Evolutionary conservation across 2,113 vertebrate species (phyloP).

Genomic region (Paralichthys olivaceus): DNA sequence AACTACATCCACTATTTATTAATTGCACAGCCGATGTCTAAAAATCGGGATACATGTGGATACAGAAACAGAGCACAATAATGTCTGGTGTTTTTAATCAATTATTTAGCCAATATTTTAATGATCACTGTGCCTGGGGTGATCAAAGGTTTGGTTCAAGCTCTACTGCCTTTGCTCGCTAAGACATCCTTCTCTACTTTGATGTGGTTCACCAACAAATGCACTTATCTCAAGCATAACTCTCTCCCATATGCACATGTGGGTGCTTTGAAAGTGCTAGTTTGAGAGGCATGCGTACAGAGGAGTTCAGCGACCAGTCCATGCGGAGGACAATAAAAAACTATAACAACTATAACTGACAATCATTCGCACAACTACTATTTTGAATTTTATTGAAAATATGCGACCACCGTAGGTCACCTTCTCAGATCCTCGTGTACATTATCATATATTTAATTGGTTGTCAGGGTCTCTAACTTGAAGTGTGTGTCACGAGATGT

Average conservation of each 20-base stretch:
- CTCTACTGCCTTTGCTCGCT: slow-evolving; percentile 78
- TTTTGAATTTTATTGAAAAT: slow-evolving; percentile 62
- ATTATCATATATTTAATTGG: slow-evolving; percentile 80
- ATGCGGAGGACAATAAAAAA: slow-evolving; percentile 26
- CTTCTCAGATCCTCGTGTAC: slow-evolving; percentile 56
- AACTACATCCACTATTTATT: slow-evolving; percentile 30
- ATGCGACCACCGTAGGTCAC: slow-evolving; percentile 61
- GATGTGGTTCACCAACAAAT: slow-evolving; percentile 84
- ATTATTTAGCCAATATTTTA: slow-evolving; percentile 91
- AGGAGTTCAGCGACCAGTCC: slow-evolving; percentile 68
- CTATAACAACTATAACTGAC: slow-evolving; percentile 9
- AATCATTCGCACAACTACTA: slow-evolving; percentile 37
- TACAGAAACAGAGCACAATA: slow-evolving; percentile 81
- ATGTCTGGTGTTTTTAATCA: slow-evolving; percentile 86
- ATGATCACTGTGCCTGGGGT: slow-evolving; percentile 84
- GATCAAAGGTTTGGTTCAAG: slow-evolving; percentile 87
- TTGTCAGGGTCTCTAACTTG: slow-evolving; percentile 58
- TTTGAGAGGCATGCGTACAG: slow-evolving; percentile 54
- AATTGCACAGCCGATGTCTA: slow-evolving; percentile 50
- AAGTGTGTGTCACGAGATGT: slow-evolving; percentile 66
- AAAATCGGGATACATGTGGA: slow-evolving; percentile 75
- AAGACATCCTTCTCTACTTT: slow-evolving; percentile 80
- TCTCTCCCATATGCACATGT: slow-evolving; percentile 67
- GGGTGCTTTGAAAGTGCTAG: slow-evolving; percentile 69
- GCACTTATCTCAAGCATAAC: slow-evolving; percentile 79